phyloP scores from a whole-genome alignment of 37 sponge, comb jelly and placozoan species.

The Hormiphora californensis region DNA sequence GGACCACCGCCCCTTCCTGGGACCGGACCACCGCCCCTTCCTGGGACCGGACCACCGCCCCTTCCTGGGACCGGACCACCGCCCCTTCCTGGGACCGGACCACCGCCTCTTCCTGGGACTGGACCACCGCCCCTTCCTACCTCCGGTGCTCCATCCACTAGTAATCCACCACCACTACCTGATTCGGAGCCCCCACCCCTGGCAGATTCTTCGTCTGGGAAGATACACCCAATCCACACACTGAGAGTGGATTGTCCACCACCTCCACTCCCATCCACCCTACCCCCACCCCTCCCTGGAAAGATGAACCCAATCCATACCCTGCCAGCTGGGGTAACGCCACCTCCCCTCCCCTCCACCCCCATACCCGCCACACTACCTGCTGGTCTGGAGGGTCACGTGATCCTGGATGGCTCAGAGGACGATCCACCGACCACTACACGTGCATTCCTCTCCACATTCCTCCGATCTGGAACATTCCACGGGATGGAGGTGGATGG shows the following conservation, averaged over 20 bases:
- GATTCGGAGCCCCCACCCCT: no score
- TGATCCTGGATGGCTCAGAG: slow-evolving; percentile 10
- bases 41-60: not conserved
- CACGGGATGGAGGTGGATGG: not conserved
- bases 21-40: not conserved
- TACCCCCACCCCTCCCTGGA: not conserved
- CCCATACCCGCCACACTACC: slow-evolving; percentile 11
- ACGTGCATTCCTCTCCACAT: not conserved
- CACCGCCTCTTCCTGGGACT: not conserved
- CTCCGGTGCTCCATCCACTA: not conserved
- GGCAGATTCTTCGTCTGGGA: no score
- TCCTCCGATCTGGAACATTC: not conserved
- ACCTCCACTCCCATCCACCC: no score
- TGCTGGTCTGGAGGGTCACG: not conserved
- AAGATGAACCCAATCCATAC: not conserved
- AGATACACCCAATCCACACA: no score
- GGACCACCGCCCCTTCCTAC: slow-evolving; percentile 16
- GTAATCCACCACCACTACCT: no score
- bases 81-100: not conserved
- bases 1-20: not conserved
- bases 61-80: not conserved
- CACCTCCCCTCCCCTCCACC: slow-evolving; percentile 42
- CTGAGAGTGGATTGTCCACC: no score
- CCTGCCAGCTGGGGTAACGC: not conserved
- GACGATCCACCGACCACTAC: slow-evolving; percentile 6